phyloP scores from a whole-genome alignment of 2,113 vertebrate species.

The Xenopus laevis region DNA sequence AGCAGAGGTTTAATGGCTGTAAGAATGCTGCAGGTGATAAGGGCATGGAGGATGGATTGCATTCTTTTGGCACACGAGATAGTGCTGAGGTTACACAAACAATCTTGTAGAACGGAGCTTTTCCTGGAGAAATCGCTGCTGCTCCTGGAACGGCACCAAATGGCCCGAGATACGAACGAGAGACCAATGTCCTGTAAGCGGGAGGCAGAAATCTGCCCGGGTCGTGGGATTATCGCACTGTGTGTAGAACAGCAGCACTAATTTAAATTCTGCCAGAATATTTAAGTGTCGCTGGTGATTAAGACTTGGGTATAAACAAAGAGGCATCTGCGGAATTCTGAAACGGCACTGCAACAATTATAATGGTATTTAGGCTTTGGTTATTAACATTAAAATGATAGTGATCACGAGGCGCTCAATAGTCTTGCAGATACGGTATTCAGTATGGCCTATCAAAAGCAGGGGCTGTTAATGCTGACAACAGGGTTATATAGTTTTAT shows the following conservation, averaged over 20 bases:
- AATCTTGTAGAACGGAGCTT: not conserved
- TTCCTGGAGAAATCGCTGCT: constrained; percentile 10
- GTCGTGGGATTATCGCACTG: constrained; percentile 32
- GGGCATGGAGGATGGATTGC: not conserved
- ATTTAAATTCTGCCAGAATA: not conserved
- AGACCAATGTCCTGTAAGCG: constrained; percentile 6
- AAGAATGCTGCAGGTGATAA: too few species aligned
- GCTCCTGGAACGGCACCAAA: constrained; percentile 16
- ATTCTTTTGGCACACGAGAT: not conserved
- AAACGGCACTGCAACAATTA: too few species aligned
- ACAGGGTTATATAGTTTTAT: too few species aligned
- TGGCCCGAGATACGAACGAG: not conserved
- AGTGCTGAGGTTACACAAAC: not conserved
- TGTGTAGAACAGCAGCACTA: not conserved
- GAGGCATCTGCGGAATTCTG: not conserved
- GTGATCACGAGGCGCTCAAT: too few species aligned
- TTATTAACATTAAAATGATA: too few species aligned
- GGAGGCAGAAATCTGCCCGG: not conserved
- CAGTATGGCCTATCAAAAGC: too few species aligned
- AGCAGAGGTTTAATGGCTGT: too few species aligned
- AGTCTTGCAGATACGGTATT: too few species aligned
- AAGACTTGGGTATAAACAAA: not conserved
- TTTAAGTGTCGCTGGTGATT: constrained; percentile 4
- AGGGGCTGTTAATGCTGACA: too few species aligned
- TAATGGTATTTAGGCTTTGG: too few species aligned